A percentile compares a stretch with the other conserved stretches of the same genome.
Evolutionary conservation across 2,888 invertebrate species (phyloP).

Genomic region (Apotomis turbidana): DNA sequence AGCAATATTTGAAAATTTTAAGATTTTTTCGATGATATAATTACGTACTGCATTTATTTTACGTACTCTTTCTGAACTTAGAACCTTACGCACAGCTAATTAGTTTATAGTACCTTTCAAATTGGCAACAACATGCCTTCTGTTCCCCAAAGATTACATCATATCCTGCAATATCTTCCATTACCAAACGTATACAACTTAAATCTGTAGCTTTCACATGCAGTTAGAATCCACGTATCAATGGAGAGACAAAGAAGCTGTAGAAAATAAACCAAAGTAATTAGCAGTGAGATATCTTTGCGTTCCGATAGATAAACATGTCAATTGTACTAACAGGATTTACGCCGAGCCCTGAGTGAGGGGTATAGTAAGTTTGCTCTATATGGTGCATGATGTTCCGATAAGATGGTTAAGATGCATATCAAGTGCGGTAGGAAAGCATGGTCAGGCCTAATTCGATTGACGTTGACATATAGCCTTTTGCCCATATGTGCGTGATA

Average conservation of each 20-base stretch:
- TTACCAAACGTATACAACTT: constrained; percentile 22
- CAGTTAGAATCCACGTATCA: constrained; percentile 31
- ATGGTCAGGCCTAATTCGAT: not conserved
- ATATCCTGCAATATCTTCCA: constrained; percentile 20
- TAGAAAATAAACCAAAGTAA: constrained; percentile 52
- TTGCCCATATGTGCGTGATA: not conserved
- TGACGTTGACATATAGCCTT: not conserved
- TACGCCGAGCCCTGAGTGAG: constrained; percentile 44
- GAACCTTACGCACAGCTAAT: too few relatives aligned
- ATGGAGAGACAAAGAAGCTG: constrained; percentile 46
- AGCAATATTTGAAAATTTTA: too few relatives aligned
- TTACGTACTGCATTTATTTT: too few relatives aligned
- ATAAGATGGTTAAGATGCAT: constrained; percentile 37
- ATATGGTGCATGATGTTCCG: constrained; percentile 27
- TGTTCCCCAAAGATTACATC: constrained; percentile 19
- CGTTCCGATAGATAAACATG: constrained; percentile 54
- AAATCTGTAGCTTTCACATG: constrained; percentile 37
- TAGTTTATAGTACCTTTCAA: not conserved
- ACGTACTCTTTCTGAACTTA: too few relatives aligned
- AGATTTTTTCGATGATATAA: too few relatives aligned
- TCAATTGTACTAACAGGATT: constrained; percentile 58
- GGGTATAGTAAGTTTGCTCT: constrained; percentile 18
- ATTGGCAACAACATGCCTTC: not conserved
- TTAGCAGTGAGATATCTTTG: constrained; percentile 48
- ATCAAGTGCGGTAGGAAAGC: constrained; percentile 24